Conservation (phyloP, 2,888 invertebrate genomes). For the Eulithis prunata region DNA sequence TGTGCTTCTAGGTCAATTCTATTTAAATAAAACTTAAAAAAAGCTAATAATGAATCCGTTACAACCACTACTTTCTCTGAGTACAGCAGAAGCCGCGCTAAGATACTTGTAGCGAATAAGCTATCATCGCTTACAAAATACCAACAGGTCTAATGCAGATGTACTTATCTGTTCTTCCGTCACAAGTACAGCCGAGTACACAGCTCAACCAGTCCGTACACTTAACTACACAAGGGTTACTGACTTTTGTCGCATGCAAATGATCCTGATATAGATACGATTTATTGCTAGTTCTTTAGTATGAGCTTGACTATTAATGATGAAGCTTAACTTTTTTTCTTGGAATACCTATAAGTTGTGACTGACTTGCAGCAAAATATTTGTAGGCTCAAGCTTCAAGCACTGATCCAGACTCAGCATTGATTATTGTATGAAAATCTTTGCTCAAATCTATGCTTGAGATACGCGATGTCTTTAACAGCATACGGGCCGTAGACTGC, state of each 20-base stretch:
- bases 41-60: no score
- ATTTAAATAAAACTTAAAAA: no score
- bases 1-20: no score
- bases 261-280: conserved; percentile 25
- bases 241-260: conserved; percentile 31
- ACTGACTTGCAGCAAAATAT: no score
- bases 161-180: conserved; percentile 16
- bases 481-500: no score
- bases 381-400: no score
- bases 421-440: no score
- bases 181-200: conserved; percentile 9
- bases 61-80: neutral
- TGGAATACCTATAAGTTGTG: neutral
- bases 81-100: neutral
- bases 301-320: conserved; percentile 6
- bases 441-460: no score
- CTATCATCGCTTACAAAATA: conserved; percentile 1
- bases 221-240: conserved; percentile 14
- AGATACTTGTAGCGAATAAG: neutral
- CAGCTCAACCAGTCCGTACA: conserved; percentile 14
- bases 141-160: conserved; percentile 10
- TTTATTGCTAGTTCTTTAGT: conserved; percentile 13
- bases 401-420: no score
- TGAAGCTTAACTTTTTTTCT: conserved; percentile 7
- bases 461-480: no score